Conservation (phyloP, 2,888 invertebrate genomes). For the Cynaeus angustus region DNA sequence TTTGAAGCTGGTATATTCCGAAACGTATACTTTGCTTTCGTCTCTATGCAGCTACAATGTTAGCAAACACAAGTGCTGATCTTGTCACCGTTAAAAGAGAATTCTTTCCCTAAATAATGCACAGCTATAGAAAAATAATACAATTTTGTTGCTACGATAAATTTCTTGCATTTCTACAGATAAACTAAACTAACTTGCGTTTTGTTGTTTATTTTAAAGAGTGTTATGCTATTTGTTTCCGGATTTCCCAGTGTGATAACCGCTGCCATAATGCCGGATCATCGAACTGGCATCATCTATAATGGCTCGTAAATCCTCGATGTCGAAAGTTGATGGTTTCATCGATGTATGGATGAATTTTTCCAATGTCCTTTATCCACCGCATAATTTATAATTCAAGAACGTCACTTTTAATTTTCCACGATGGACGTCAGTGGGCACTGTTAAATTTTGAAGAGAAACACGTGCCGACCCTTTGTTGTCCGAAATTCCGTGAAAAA, state of each 20-base stretch:
- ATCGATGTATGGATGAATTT: slow-evolving; percentile 21
- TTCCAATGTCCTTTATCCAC: slow-evolving; percentile 33
- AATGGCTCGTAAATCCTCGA: slow-evolving; percentile 28
- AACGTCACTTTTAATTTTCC: slow-evolving; percentile 40
- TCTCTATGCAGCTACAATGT: too few relatives aligned
- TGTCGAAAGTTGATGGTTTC: slow-evolving; percentile 24
- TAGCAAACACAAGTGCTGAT: too few relatives aligned
- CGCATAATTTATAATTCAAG: slow-evolving; percentile 35
- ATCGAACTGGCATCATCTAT: slow-evolving; percentile 28
- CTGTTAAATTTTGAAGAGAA: slow-evolving; percentile 31
- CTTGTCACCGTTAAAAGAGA: too few relatives aligned
- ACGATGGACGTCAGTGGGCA: slow-evolving; percentile 28
- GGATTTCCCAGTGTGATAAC: neutral
- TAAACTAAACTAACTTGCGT: neutral
- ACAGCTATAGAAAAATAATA: too few relatives aligned
- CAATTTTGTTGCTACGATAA: too few relatives aligned
- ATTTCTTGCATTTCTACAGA: too few relatives aligned
- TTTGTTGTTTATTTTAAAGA: neutral
- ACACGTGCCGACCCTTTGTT: slow-evolving; percentile 46
- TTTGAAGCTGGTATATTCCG: too few relatives aligned
- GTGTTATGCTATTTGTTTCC: neutral
- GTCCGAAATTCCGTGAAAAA: slow-evolving; percentile 44
- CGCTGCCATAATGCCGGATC: slow-evolving; percentile 30
- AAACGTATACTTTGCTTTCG: too few relatives aligned
- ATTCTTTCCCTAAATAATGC: too few relatives aligned